Base-by-base conservation (phyloP, 2,888 invertebrate species). In the Laothoe populi region DNA sequence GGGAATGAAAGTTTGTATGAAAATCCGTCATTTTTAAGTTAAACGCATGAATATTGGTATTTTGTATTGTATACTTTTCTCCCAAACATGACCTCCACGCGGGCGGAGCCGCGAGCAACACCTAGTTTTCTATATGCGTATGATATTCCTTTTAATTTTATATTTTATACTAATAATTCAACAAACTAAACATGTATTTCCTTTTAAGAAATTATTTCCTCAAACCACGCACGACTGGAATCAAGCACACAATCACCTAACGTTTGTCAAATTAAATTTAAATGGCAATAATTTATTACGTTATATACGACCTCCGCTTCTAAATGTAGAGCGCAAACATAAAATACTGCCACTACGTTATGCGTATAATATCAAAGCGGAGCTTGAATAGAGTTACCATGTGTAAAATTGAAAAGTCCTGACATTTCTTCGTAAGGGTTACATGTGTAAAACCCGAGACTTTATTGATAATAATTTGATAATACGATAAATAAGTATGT, bases 281-380 rank as follows among this genome's bases (percentile, higher is more conserved):
- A 91, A 90, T 88, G 86, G 86, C 83, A 87, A 88, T 90, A 90
- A 91, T 90, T 90, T 88, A 90, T 90, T 79, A 87, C 87, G 87
- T 89, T 90, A 90, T 84, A 86, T 79, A 84, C 86, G 84, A 84
- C 84, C 82, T 82, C 82, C 76, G 83, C 83, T 79, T 78, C 83
- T 86, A 84, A 88, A 89, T 87, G 85, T 86, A 83, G 83, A 78
- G 82, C 77, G 86, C 78, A 80, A 80, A 84, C 88, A 85, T 90
- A 90, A 90, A 90, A 91, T 87, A 90, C 86, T 83, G 87, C 83
- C 80, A 85, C 78, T 82, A 82, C 79, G 80, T 80, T 78, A 80
- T 76, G 79, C 67, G 71, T 78, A 79, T 81, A 81, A 85, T 83
- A 82, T 85, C 78, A 72, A 78, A 81, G 80, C 82, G 75, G 70